Evolutionary conservation across 2,797 vertebrate species (phyloP).

Genomic region (Dryobates pubescens): DNA sequence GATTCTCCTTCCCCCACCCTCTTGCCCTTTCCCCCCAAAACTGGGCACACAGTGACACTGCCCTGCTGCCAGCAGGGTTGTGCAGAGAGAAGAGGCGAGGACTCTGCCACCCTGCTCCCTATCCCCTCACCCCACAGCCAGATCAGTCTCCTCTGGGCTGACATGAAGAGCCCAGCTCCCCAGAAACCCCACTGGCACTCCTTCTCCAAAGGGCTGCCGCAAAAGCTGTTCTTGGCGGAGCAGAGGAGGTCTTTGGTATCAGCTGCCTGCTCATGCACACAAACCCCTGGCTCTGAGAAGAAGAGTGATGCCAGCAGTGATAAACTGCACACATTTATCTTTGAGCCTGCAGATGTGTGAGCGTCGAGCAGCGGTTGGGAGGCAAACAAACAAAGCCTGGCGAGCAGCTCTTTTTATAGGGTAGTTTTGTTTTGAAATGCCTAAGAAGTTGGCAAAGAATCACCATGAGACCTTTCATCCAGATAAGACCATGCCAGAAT

Average conservation of each 20-base stretch:
- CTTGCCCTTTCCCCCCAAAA: background rate
- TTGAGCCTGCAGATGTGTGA: constrained; percentile 45
- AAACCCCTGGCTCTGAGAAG: background rate
- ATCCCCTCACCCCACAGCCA: rapidly evolving
- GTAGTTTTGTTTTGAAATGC: constrained; percentile 59
- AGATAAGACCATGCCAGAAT: constrained; percentile 61
- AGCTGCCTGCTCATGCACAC: constrained; percentile 24
- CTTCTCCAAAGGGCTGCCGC: background rate
- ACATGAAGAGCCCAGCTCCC: background rate
- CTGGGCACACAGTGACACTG: background rate
- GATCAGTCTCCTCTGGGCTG: rapidly evolving
- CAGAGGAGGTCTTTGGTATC: background rate
- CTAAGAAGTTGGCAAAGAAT: constrained; percentile 53
- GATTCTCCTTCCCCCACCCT: background rate
- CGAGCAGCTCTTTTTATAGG: constrained; percentile 55
- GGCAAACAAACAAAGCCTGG: constrained; percentile 53
- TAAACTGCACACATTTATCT: constrained; percentile 43
- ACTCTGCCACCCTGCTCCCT: background rate
- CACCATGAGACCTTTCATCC: constrained; percentile 27
- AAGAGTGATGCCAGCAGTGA: constrained; percentile 49
- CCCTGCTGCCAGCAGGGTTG: background rate
- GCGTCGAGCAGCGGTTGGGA: background rate
- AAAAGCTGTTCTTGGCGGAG: background rate
- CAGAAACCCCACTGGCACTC: background rate
- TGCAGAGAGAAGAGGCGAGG: background rate